Evolutionary conservation across 2,888 invertebrate genomes (phyloP), one percentile per base, ranked within the genome.

Genomic region (Leptodirus hochenwartii): DNA sequence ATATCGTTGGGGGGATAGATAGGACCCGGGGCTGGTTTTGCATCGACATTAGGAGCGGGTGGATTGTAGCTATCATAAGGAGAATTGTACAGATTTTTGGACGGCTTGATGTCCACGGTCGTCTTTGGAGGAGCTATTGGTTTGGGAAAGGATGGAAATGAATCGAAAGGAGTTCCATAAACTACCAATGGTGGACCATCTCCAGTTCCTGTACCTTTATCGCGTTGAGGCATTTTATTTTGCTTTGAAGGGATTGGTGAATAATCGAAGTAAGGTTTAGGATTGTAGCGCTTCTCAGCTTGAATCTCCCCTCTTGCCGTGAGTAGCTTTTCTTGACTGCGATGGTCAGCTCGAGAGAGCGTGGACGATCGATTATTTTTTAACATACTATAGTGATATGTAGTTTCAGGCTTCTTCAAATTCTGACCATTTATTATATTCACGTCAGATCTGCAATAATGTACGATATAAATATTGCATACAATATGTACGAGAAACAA

Each of bases 231-330:
- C 9, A 27, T 11, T 31, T 31, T 8, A 27, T 27, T 17, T 3
- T 15, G 27, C 6, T 27, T 27, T 8, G 27, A 9, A 12, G 15
- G 9, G 16, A 24, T 23, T 23, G 34, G n/a, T n/a, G n/a, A n/a
- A n/a, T n/a, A n/a, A 15, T 46, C 45, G 34, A 55, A 54, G 36
- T 50, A 50, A 3, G 56, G 56, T 29, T 45, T 41, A 2, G 52
- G 51, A 36, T 54, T 50, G 33, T 51, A 56, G 22, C 56, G 39
- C 30, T 56, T 53, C 41, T 54, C 49, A 12, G 34, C 32, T 6
- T 25, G n/a, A 2, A 54, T 51, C 40, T 53, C 54, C 12, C 53
- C 55, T 31, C 46, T 45, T 15, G 43, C 49, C 9, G 52, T 51
- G 12, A 47, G 29, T 15, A 29, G 17, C 15, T 40, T 30, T 1